phyloP scores from a whole-genome alignment of 1,140 invertebrate species.

The Cydia fagiglandana region DNA sequence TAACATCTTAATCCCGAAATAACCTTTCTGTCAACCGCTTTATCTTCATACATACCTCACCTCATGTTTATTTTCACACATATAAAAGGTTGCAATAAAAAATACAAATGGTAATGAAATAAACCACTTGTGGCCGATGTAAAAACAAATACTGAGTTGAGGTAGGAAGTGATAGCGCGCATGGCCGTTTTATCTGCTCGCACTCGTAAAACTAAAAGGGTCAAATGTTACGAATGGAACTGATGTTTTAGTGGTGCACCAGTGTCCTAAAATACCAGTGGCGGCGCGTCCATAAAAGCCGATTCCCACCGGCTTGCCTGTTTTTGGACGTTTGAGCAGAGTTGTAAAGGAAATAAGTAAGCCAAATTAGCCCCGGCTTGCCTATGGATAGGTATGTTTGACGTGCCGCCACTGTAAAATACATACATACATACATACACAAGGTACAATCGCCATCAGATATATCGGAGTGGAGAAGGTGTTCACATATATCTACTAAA shows the following conservation, averaged over 20 bases:
- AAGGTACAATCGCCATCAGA: neutral
- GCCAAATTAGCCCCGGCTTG: too few species aligned
- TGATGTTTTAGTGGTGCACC: neutral
- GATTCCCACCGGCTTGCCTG: too few species aligned
- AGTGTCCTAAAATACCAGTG: neutral
- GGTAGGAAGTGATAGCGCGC: constrained; percentile 21
- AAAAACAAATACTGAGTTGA: constrained; percentile 20
- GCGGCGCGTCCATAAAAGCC: too few species aligned
- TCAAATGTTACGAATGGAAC: constrained; percentile 25
- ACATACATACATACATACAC: too few species aligned
- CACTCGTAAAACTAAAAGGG: constrained; percentile 27
- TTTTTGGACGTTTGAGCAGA: too few species aligned
- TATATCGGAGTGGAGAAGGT: too few species aligned
- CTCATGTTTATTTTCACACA: neutral
- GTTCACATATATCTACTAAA: too few species aligned
- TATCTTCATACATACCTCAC: neutral
- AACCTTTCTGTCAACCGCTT: neutral
- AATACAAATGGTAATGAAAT: constrained; percentile 9
- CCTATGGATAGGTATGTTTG: too few species aligned
- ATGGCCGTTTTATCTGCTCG: neutral
- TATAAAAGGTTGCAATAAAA: neutral
- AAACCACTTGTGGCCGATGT: constrained; percentile 10
- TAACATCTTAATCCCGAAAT: neutral
- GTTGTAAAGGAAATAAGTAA: too few species aligned
- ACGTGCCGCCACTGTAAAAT: too few species aligned